These are phyloP conservation scores for Mormyrops boulengeri DNA, from an alignment of 2,797 vertebrate genomes.

Conservation along the genomic window DNA sequence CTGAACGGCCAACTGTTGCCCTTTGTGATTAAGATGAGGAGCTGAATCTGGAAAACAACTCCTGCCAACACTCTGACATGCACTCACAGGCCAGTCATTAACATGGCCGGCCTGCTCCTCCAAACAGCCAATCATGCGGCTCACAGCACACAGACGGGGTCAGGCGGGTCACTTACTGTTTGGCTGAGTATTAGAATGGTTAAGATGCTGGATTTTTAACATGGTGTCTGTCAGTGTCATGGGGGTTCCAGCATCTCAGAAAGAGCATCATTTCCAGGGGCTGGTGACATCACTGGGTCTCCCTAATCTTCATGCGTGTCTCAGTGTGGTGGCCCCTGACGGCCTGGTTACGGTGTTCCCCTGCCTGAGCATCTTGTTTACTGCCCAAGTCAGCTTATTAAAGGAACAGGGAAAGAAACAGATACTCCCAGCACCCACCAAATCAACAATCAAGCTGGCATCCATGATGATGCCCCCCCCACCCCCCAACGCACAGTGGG, in stretches of 20 bases:
- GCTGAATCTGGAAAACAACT: neutral
- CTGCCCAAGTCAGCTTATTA: neutral
- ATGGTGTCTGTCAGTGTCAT: neutral
- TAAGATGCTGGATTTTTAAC: neutral
- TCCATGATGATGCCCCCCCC: too few species aligned
- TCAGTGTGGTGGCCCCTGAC: neutral
- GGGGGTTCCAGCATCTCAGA: neutral
- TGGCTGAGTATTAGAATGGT: neutral
- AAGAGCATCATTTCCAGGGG: neutral
- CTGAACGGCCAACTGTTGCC: slow-evolving; percentile 27
- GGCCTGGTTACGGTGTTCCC: neutral
- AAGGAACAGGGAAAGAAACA: neutral
- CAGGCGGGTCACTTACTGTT: neutral
- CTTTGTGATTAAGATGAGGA: slow-evolving; percentile 17
- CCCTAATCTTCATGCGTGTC: neutral
- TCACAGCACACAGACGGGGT: neutral
- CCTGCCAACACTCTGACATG: neutral
- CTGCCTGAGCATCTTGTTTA: neutral
- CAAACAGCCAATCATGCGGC: neutral
- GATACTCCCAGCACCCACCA: neutral
- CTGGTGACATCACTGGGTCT: neutral
- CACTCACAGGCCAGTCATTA: neutral
- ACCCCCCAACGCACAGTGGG: neutral
- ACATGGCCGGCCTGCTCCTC: neutral
- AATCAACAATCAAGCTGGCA: neutral